These are phyloP conservation scores for Onychomys torridus DNA, from an alignment of 2,797 vertebrate species.

Conservation along the genomic window DNA sequence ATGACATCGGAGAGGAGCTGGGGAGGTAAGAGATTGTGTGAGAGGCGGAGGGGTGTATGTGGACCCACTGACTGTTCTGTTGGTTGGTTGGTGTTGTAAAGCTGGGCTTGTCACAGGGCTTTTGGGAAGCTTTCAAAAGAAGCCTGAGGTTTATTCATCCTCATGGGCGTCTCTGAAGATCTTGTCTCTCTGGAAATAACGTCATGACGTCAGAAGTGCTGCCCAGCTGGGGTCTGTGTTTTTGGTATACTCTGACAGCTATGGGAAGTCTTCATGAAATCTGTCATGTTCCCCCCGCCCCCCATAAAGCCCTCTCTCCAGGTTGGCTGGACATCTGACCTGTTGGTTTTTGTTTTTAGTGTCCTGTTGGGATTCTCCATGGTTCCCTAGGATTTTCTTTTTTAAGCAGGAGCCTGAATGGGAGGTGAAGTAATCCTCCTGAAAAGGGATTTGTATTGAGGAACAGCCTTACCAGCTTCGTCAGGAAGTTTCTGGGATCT, in stretches of 20 bases:
- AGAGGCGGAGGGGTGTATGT: background rate
- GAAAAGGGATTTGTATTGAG: conserved; percentile 59
- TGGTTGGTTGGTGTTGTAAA: background rate
- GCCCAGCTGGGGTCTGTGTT: background rate
- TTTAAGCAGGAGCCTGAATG: conserved; percentile 29
- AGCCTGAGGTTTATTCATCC: background rate
- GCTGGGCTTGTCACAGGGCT: background rate
- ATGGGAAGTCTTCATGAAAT: background rate
- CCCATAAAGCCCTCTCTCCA: background rate
- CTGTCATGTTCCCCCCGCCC: background rate
- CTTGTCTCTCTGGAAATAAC: conserved; percentile 22
- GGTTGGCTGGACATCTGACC: background rate
- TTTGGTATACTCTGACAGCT: background rate
- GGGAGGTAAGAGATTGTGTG: conserved; percentile 92
- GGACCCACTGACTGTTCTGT: background rate
- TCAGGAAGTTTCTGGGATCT: background rate
- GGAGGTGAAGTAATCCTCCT: conserved; percentile 59
- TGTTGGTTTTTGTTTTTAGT: conserved; percentile 23
- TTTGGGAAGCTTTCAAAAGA: conserved; percentile 19
- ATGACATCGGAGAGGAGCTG: conserved; percentile 94
- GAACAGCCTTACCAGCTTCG: background rate
- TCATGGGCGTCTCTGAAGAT: background rate
- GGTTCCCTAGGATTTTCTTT: conserved; percentile 60
- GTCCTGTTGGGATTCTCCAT: conserved; percentile 35
- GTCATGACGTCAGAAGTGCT: background rate